phyloP scores from a whole-genome alignment of 2,888 invertebrate species.

The Hipparchia sbordonii region DNA sequence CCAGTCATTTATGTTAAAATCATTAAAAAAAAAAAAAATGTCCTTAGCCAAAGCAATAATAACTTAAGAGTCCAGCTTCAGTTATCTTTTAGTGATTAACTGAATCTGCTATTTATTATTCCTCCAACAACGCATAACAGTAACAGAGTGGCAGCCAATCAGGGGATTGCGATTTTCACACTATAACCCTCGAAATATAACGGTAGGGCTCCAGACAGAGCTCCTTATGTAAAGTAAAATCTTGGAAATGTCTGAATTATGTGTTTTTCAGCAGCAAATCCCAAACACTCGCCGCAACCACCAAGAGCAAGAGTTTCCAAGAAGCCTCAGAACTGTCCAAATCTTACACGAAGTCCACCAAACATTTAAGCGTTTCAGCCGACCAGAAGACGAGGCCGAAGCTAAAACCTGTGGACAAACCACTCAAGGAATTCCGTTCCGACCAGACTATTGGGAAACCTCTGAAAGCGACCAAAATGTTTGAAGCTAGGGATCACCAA shows the following conservation, averaged over 20 bases:
- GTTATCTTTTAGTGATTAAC: too few relatives aligned
- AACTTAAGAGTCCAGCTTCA: too few relatives aligned
- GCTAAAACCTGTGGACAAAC: conserved; percentile 52
- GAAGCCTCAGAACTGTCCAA: conserved; percentile 55
- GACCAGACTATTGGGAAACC: conserved; percentile 67
- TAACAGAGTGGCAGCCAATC: too few relatives aligned
- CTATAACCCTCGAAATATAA: too few relatives aligned
- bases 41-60: too few relatives aligned
- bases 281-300: conserved; percentile 48
- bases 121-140: too few relatives aligned
- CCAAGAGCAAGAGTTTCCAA: conserved; percentile 63
- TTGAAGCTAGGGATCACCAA: conserved; percentile 62
- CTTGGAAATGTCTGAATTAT: background rate
- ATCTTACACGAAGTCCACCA: conserved; percentile 50
- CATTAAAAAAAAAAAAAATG: too few relatives aligned
- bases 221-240: too few relatives aligned
- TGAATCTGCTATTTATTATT: too few relatives aligned
- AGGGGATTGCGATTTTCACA: too few relatives aligned
- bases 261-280: conserved; percentile 34
- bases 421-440: conserved; percentile 64
- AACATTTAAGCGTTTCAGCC: conserved; percentile 62
- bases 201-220: too few relatives aligned
- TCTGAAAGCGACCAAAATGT: conserved; percentile 59
- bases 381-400: conserved; percentile 53
- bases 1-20: too few relatives aligned